Percentiles rank a stretch among this genome's conserved stretches.
Conservation (phyloP, 2,888 invertebrate species). For the Eurois occulta region DNA sequence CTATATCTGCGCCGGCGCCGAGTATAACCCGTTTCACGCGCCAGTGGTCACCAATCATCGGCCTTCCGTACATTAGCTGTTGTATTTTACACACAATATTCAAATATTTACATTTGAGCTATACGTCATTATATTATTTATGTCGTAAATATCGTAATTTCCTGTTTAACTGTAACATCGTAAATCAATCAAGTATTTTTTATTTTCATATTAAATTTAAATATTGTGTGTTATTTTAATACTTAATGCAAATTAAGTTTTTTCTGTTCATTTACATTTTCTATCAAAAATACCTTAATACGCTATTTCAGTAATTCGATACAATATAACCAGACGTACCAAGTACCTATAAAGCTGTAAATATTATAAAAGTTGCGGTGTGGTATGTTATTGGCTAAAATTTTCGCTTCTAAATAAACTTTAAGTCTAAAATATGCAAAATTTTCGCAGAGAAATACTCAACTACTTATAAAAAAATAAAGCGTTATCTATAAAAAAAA, state of each 20-base stretch:
- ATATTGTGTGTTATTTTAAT: neutral
- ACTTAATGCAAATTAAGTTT: neutral
- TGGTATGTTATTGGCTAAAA: neutral
- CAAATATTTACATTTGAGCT: slow-evolving; percentile 58
- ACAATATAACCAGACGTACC: neutral
- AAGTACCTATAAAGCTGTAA: neutral
- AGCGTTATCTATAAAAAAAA: neutral
- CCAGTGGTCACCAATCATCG: slow-evolving; percentile 85
- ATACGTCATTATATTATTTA: slow-evolving; percentile 34
- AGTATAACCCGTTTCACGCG: slow-evolving; percentile 90
- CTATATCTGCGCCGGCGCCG: slow-evolving; percentile 86
- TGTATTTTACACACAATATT: slow-evolving; percentile 44
- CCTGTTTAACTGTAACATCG: slow-evolving; percentile 17
- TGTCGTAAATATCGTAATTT: slow-evolving; percentile 25
- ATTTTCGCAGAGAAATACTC: neutral
- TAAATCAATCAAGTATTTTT: slow-evolving; percentile 32
- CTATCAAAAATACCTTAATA: neutral
- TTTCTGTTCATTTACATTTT: neutral
- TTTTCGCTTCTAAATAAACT: neutral
- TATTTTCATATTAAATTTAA: neutral
- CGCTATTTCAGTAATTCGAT: neutral
- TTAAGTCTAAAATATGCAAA: neutral
- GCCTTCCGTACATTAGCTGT: slow-evolving; percentile 67
- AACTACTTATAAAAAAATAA: slow-evolving; percentile 2
- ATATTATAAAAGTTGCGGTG: neutral